Conservation (phyloP, 2,888 invertebrate species). For the Caradrina clavipalpis region DNA sequence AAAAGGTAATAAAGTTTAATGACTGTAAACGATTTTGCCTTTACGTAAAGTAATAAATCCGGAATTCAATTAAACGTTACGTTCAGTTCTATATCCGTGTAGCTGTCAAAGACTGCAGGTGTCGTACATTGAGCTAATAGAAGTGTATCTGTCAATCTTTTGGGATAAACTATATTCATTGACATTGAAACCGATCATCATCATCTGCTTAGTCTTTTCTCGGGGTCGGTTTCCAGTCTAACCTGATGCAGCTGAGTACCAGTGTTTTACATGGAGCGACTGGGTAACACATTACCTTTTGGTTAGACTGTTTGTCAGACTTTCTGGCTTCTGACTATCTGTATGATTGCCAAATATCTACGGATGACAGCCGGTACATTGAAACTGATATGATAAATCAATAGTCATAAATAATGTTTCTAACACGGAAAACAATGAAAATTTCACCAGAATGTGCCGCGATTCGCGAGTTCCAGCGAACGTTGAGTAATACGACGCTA, state of each 20-base stretch:
- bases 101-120: neutral
- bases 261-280: too few relatives aligned
- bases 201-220: too few relatives aligned
- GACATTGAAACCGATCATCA: neutral
- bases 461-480: conserved; percentile 33
- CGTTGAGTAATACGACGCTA: conserved; percentile 58
- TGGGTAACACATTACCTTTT: too few relatives aligned
- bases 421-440: conserved; percentile 28
- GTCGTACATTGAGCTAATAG: neutral
- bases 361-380: too few relatives aligned
- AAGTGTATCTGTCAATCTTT: neutral
- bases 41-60: conserved; percentile 25
- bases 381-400: neutral
- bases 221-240: too few relatives aligned
- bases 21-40: conserved; percentile 24
- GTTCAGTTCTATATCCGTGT: conserved; percentile 6
- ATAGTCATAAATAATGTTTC: conserved; percentile 9
- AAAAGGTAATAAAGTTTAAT: conserved; percentile 17
- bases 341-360: too few relatives aligned
- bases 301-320: too few relatives aligned
- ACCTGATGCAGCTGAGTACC: too few relatives aligned
- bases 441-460: conserved; percentile 23
- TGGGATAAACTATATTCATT: neutral
- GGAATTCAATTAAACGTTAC: conserved; percentile 29
- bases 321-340: too few relatives aligned